phyloP scores from a whole-genome alignment of 2,113 vertebrate genomes.

The Urocolius indicus region DNA sequence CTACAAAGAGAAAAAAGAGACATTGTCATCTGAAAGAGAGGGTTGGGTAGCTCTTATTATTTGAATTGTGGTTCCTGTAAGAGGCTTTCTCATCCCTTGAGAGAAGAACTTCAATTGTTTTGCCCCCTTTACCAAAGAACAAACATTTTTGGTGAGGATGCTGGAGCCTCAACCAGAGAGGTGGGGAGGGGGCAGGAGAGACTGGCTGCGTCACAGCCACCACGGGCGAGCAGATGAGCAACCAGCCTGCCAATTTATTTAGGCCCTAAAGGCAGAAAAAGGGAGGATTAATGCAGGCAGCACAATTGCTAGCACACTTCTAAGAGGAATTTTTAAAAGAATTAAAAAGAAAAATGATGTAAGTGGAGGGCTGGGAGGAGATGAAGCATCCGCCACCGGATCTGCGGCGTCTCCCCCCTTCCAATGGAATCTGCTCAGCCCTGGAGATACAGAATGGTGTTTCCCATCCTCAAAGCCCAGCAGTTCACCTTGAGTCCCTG shows the following conservation, averaged over 20 bases:
- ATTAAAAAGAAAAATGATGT: accelerated
- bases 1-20: background rate
- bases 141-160: background rate
- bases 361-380: background rate
- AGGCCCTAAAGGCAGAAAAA: background rate
- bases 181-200: background rate
- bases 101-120: background rate
- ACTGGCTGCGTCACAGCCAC: background rate
- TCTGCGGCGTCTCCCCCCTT: background rate
- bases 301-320: background rate
- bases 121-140: background rate
- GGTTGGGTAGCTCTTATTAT: background rate
- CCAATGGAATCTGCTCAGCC: accelerated
- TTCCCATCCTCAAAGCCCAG: background rate
- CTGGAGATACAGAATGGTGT: too few relatives aligned
- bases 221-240: background rate
- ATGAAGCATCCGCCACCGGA: accelerated
- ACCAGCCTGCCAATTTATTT: background rate
- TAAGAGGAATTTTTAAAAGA: background rate
- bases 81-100: background rate
- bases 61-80: background rate
- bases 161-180: background rate
- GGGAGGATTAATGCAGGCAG: background rate
- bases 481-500: background rate
- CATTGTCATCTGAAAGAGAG: background rate